Evolutionary conservation across 2,113 vertebrate genomes (phyloP), one percentile per base, ranked within the genome.

Genomic region (Scartelaos histophorus): DNA sequence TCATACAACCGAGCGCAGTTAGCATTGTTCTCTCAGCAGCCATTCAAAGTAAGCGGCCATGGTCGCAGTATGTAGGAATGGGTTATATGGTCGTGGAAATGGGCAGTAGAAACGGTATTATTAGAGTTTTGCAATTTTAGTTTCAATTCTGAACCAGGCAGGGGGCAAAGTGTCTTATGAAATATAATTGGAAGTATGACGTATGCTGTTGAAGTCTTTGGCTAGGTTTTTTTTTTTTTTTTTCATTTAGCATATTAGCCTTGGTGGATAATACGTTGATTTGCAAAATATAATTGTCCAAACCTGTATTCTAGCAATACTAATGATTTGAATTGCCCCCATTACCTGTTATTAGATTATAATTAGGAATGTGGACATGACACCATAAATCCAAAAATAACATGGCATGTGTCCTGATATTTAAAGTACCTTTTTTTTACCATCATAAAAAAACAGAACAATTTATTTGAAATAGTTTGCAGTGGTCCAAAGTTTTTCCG

Each of bases 21-120:
- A 71, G 74, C 83, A 73, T 79, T 69, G 72, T 80, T 83, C 74
- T 76, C 71, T 75, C 75, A 79, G 67, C 79, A 88, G 78, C 69
- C 66, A 74, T 74, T 82, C 3, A 1, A 80, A 76, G 76, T 86
- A 73, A 84, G 22, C 64, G 38, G 38, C 51, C 56, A 47, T 67
- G 65, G 21, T 66, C 45, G 60, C 34, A 61, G 70, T 51, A 22
- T 56, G 4, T 54, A 64, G 13, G 34, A 64, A 64, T 64, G 19
- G 38, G 17, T 64, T n/a, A 43, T 38, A 13, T 34, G 6, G 34
- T 9, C 19, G 16, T 19, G 25, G 29, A 19, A 64, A 38, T 38
- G 34, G 34, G 61, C 61, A 43, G 61, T 21, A 64, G 1, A 17
- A 35, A 5, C 6, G 34, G 19, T n/a, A 34, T 64, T 64, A 38